Conservation (phyloP, 1,140 invertebrate species). For the Leptopilina clavipes region DNA sequence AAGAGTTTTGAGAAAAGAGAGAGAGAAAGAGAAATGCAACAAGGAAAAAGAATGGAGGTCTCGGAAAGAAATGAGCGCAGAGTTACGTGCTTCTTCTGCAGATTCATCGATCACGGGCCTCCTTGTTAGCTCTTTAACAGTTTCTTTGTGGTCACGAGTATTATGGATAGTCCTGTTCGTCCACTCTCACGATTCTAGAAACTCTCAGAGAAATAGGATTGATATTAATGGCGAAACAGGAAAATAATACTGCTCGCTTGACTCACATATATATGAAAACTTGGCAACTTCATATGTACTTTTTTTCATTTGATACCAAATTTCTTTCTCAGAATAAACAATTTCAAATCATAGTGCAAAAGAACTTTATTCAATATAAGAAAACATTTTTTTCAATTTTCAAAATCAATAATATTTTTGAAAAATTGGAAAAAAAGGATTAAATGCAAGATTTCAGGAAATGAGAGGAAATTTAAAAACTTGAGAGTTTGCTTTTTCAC, state of each 20-base stretch:
- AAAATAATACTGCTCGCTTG: not conserved
- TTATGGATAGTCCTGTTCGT: slow-evolving; percentile 16
- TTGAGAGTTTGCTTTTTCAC: not conserved
- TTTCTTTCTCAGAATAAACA: not conserved
- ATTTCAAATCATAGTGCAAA: too few species aligned
- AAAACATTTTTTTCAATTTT: too few species aligned
- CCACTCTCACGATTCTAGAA: slow-evolving; percentile 25
- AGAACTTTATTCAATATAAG: too few species aligned
- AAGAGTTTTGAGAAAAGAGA: slow-evolving; percentile 24
- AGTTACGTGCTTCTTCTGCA: slow-evolving; percentile 31
- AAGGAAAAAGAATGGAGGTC: slow-evolving; percentile 30
- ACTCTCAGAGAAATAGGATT: not conserved
- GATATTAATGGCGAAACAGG: slow-evolving; percentile 16
- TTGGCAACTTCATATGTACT: slow-evolving; percentile 1
- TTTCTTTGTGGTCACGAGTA: slow-evolving; percentile 21
- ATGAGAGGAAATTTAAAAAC: not conserved
- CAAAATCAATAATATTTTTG: too few species aligned
- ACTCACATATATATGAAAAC: slow-evolving; percentile 1
- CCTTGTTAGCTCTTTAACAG: slow-evolving; percentile 31
- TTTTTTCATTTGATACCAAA: not conserved
- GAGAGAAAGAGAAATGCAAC: not conserved
- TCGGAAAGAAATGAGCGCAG: not conserved
- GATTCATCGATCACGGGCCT: slow-evolving; percentile 22
- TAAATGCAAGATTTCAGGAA: too few species aligned
- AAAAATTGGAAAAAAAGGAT: too few species aligned